Conservation (phyloP, 2,113 vertebrate species). For the Aegithalos caudatus region DNA sequence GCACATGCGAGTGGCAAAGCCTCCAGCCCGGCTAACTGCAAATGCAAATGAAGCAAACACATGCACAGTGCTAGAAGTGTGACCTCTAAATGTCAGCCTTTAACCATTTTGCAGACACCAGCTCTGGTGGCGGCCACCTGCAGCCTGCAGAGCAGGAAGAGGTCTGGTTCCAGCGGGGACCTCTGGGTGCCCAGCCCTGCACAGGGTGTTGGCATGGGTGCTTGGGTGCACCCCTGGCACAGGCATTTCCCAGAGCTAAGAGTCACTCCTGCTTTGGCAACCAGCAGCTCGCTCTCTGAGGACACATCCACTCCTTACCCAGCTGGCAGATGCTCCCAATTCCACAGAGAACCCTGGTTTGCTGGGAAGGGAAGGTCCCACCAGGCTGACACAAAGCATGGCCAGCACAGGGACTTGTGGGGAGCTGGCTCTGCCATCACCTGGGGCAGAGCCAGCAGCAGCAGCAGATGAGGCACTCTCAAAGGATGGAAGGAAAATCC, state of each 20-base stretch:
- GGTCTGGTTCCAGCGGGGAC: background rate
- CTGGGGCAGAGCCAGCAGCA: background rate
- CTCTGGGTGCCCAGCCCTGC: background rate
- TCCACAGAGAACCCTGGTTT: background rate
- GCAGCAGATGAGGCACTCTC: background rate
- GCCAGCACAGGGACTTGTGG: fast-evolving
- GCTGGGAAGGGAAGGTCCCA: background rate
- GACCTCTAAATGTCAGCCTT: conserved; percentile 64
- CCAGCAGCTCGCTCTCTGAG: background rate
- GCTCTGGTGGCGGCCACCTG: background rate
- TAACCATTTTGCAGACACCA: conserved; percentile 5
- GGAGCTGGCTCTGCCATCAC: background rate
- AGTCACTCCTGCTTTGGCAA: background rate
- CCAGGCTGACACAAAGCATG: background rate
- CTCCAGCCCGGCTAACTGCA: conserved; percentile 36
- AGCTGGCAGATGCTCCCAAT: background rate
- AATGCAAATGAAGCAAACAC: conserved; percentile 54
- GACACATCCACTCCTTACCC: background rate
- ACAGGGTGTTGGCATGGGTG: background rate
- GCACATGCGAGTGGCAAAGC: conserved; percentile 53
- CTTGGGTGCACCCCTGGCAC: background rate
- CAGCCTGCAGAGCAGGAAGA: background rate
- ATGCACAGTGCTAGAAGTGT: conserved; percentile 28
- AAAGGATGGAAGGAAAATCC: background rate
- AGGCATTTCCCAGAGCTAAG: background rate